Conservation (phyloP, 2,888 invertebrate species). For the Cabera pusaria region DNA sequence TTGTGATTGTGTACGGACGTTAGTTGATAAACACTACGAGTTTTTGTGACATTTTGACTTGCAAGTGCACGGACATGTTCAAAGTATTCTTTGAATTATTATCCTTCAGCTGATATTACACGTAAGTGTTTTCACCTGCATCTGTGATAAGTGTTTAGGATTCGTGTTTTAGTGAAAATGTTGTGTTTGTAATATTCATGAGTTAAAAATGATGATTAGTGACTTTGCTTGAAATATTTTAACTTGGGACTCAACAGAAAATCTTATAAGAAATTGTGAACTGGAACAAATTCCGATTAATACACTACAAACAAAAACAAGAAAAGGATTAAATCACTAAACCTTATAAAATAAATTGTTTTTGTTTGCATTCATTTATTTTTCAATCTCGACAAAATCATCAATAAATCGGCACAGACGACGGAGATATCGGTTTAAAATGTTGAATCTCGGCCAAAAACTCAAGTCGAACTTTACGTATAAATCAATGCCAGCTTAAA, state of each 20-base stretch:
- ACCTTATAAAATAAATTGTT: neutral
- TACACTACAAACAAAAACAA: neutral
- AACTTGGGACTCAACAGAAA: neutral
- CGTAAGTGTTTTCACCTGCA: conserved; percentile 54
- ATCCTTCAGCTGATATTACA: conserved; percentile 40
- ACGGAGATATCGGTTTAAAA: conserved; percentile 16
- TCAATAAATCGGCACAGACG: conserved; percentile 25
- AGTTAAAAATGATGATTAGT: conserved; percentile 3
- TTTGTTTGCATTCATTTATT: conserved; percentile 7
- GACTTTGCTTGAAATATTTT: conserved; percentile 1
- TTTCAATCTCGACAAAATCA: conserved; percentile 27
- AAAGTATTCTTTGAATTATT: conserved; percentile 45
- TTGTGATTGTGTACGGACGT: conserved; percentile 52
- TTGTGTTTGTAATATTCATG: conserved; percentile 1
- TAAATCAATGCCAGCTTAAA: conserved; percentile 15
- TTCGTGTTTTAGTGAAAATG: conserved; percentile 6
- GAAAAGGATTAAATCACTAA: neutral
- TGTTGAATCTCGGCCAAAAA: conserved; percentile 21
- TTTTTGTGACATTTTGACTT: conserved; percentile 56
- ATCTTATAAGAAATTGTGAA: conserved; percentile 12
- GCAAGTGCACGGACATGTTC: conserved; percentile 49
- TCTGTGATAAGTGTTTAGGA: conserved; percentile 8
- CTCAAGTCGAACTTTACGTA: conserved; percentile 13
- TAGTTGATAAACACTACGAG: conserved; percentile 41
- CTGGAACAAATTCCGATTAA: neutral